phyloP scores from a whole-genome alignment of 2,888 invertebrate species.

The Sialis fuliginosa region DNA sequence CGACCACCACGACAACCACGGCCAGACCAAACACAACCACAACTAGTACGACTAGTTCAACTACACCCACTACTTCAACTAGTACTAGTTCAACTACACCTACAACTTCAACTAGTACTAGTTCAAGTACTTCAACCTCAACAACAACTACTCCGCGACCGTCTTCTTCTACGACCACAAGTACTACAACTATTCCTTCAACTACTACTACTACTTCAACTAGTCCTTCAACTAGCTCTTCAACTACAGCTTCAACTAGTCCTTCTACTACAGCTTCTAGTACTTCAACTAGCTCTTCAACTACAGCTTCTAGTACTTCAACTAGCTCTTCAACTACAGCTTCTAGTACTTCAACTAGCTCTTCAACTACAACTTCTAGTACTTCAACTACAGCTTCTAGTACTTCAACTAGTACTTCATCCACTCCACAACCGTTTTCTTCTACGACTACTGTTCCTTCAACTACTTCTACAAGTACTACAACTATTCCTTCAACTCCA shows the following conservation, averaged over 20 bases:
- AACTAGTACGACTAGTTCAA: neutral
- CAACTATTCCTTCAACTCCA: neutral
- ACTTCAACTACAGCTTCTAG: neutral
- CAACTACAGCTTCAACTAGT: conserved; percentile 5
- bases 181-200: conserved; percentile 7
- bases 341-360: neutral
- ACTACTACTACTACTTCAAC: conserved; percentile 3
- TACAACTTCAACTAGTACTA: neutral
- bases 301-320: conserved; percentile 16
- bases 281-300: conserved; percentile 29
- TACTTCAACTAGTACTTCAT: neutral
- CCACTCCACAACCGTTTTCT: neutral
- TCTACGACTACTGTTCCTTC: neutral
- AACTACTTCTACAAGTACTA: neutral
- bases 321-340: conserved; percentile 12
- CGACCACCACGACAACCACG: neutral
- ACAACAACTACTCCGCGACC: conserved; percentile 3
- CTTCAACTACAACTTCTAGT: neutral
- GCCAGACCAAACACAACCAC: neutral
- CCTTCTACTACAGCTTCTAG: conserved; percentile 13
- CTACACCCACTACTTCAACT: neutral
- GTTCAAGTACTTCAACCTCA: neutral
- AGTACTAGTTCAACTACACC: neutral
- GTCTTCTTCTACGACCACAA: conserved; percentile 5
- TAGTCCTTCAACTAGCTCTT: conserved; percentile 2